Evolutionary conservation across 2,888 invertebrate genomes (phyloP).

Genomic region (Apotomis turbidana): DNA sequence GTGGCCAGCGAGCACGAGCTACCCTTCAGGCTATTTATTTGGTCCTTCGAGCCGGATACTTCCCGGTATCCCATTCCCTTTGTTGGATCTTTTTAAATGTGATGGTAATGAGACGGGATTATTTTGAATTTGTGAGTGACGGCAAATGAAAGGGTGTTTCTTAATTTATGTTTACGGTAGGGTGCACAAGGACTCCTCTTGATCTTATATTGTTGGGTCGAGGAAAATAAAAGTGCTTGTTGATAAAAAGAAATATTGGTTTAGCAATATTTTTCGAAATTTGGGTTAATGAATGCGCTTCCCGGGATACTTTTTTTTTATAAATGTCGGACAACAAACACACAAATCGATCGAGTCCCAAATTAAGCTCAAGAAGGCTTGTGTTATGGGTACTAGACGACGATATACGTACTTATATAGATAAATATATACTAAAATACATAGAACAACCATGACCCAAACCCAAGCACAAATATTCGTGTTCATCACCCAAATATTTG

Average conservation of each 20-base stretch:
- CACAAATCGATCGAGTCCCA: no score
- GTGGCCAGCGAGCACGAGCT: conserved; percentile 6
- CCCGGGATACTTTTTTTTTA: no score
- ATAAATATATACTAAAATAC: no score
- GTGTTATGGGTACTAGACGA: no score
- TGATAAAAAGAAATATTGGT: not conserved
- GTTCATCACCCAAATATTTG: no score
- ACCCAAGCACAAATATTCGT: no score
- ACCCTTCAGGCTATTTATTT: conserved; percentile 5
- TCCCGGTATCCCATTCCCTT: conserved; percentile 4
- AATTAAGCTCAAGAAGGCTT: no score
- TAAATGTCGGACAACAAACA: no score
- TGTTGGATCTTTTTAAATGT: conserved; percentile 15
- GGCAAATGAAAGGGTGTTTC: conserved; percentile 10
- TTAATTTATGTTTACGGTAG: conserved; percentile 19
- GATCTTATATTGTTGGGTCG: not conserved
- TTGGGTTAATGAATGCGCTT: no score
- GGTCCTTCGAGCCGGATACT: conserved; percentile 26
- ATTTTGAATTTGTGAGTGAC: conserved; percentile 23
- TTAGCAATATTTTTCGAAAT: not conserved
- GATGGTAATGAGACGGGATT: conserved; percentile 30
- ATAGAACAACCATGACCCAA: no score
- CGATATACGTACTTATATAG: no score
- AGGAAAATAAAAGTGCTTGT: conserved; percentile 4
- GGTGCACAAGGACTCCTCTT: not conserved